Base-by-base conservation (phyloP, 2,888 invertebrate species). In the Lumbricus terrestris region DNA sequence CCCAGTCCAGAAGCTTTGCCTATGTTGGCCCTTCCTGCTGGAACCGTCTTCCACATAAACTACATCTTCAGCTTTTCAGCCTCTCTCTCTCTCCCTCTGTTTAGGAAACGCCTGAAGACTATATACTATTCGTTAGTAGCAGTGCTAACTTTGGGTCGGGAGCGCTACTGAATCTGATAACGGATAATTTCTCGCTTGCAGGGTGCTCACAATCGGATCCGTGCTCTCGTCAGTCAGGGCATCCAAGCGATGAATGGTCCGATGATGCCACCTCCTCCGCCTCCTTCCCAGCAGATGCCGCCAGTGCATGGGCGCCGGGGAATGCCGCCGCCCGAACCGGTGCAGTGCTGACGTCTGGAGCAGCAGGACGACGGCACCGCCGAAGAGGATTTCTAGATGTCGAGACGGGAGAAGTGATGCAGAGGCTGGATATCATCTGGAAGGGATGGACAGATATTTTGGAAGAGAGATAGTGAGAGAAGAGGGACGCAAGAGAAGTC, bases 181-280 rank as follows among this genome's bases (percentile, higher is more conserved):
- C 37, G 3, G 42, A 38, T 40, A 15, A 40, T 40, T 40, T 69
- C n/a, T 29, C 29, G 8, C n/a, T 69, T 1, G 4, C 89, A 91
- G 92, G 92, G 91, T 40, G 92, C 92, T 47, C 91, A 92, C 88
- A 91, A 90, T 42, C 91, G 92, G 34, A 92, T 92, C 34, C 88
- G 92, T 20, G 92, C 91, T 40, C 91, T 92, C 88, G 90, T 91
- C 54, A 85, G 89, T 33, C 91, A 92, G 82, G 83, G 69, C 33
- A 82, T 90, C 38, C 89, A 90, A 54, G 89, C 29, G 89, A 47
- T 54, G 54, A 69, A 82, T 23, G 89, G 38, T 38, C 88, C 89
- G 5, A 37, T 34, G 89, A 42, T 42, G 69, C 89, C 33, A 5
- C 89, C 47, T 38, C 89, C 47, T 38, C 89, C 29, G 47, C 47